These are phyloP conservation scores for Thymelicus lineola DNA, from an alignment of 2,888 invertebrate species.

Conservation along the genomic window DNA sequence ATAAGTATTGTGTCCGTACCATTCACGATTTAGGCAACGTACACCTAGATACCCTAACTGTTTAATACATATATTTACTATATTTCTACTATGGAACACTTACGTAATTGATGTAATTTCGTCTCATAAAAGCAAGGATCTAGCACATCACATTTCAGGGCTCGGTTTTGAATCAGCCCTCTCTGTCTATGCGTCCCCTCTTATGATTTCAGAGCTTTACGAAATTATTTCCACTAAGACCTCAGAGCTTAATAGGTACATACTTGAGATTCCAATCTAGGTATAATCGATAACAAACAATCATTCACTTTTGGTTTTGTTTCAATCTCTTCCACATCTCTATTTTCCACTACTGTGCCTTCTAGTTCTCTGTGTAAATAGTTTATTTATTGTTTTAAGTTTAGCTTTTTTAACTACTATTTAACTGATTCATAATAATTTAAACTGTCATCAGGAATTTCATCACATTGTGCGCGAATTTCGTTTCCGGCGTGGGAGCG, in stretches of 20 bases:
- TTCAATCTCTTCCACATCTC: constrained; percentile 35
- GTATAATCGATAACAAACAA: constrained; percentile 19
- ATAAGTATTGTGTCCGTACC: constrained; percentile 64
- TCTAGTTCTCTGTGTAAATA: constrained; percentile 78
- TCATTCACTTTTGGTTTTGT: constrained; percentile 14
- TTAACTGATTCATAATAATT: constrained; percentile 19
- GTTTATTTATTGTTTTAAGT: constrained; percentile 47
- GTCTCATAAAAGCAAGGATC: constrained; percentile 52
- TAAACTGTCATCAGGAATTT: constrained; percentile 22
- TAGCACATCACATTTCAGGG: constrained; percentile 33
- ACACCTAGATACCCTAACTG: constrained; percentile 19
- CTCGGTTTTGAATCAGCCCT: constrained; percentile 42
- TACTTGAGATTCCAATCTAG: constrained; percentile 23
- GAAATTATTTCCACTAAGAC: constrained; percentile 25
- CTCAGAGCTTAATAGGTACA: constrained; percentile 32
- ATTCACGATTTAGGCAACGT: constrained; percentile 50
- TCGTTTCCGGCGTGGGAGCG: constrained; percentile 41
- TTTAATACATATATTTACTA: constrained; percentile 23
- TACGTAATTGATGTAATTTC: constrained; percentile 54
- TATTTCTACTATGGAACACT: constrained; percentile 42
- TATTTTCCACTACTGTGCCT: constrained; percentile 75
- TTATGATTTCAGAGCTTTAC: constrained; percentile 31
- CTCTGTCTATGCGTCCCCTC: constrained; percentile 32
- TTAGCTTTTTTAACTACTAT: constrained; percentile 27
- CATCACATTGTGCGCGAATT: constrained; percentile 12